These are phyloP conservation scores for Hipparchia sbordonii DNA, from an alignment of 2,888 invertebrate genomes.

Conservation along the genomic window DNA sequence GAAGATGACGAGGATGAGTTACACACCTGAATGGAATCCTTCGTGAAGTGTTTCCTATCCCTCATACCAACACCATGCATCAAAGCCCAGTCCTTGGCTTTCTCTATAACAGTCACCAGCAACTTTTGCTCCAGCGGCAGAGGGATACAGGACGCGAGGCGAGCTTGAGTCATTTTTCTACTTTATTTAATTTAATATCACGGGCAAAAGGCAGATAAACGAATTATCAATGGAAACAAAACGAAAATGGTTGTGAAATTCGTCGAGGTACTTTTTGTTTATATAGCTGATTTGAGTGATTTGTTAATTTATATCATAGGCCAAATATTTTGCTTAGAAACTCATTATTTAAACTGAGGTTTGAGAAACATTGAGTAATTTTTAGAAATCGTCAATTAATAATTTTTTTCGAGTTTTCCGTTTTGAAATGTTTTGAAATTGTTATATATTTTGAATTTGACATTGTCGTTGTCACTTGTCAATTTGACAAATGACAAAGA, in stretches of 20 bases:
- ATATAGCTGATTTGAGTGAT: slow-evolving; percentile 4
- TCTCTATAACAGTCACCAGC: slow-evolving; percentile 86
- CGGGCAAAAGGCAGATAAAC: not conserved
- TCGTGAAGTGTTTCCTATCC: slow-evolving; percentile 85
- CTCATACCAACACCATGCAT: slow-evolving; percentile 93
- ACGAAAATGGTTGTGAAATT: not conserved
- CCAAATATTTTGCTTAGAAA: too few species aligned
- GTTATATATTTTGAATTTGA: too few species aligned
- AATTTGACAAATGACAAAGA: too few species aligned
- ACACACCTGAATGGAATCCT: slow-evolving; percentile 85
- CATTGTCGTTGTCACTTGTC: too few species aligned
- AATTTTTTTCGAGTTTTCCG: too few species aligned
- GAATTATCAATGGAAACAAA: not conserved
- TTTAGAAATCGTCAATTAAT: too few species aligned
- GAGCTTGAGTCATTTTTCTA: slow-evolving; percentile 67
- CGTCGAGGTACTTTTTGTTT: not conserved
- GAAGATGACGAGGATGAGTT: too few species aligned
- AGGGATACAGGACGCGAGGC: slow-evolving; percentile 84
- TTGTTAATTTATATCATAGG: not conserved
- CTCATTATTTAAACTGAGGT: too few species aligned
- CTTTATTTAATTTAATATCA: not conserved
- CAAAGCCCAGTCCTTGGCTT: slow-evolving; percentile 92
- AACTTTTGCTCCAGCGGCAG: slow-evolving; percentile 85
- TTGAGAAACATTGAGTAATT: too few species aligned
- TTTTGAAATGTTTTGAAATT: too few species aligned